A percentile compares a stretch with the other conserved stretches of the same genome.
Conservation (phyloP, 1,140 invertebrate species). For the Camponotus floridanus region DNA sequence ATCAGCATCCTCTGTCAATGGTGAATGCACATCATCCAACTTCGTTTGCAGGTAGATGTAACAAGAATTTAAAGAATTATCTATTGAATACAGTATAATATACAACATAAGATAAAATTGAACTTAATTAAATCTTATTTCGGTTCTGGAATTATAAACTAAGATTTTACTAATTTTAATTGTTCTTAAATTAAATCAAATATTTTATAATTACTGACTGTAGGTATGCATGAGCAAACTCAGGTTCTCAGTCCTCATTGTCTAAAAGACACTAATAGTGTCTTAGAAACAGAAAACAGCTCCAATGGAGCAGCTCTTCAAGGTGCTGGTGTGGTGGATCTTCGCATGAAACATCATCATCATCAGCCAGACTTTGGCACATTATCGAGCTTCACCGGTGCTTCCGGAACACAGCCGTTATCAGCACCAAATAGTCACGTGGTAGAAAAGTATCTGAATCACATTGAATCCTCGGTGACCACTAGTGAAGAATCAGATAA, state of each 20-base stretch:
- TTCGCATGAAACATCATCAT: constrained; percentile 85
- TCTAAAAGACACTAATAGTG: constrained; percentile 85
- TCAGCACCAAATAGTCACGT: constrained; percentile 87
- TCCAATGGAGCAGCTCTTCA: constrained; percentile 74
- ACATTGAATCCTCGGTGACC: constrained; percentile 82
- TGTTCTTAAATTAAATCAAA: neutral
- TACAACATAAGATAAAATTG: neutral
- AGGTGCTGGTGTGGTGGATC: constrained; percentile 82
- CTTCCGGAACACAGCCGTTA: constrained; percentile 83
- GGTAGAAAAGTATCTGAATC: constrained; percentile 88
- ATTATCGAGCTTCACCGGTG: constrained; percentile 78
- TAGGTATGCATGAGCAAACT: constrained; percentile 79
- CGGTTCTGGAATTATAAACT: neutral
- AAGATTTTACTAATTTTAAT: neutral
- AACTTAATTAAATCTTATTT: neutral
- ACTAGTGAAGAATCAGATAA: constrained; percentile 77
- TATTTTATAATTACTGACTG: neutral
- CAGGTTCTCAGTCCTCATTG: constrained; percentile 83
- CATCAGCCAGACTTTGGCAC: constrained; percentile 80
- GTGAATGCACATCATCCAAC: constrained; percentile 77
- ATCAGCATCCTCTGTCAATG: constrained; percentile 80
- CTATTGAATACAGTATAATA: neutral
- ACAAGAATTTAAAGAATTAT: neutral
- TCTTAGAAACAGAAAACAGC: constrained; percentile 80
- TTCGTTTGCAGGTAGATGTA: constrained; percentile 67